phyloP scores from a whole-genome alignment of 2,888 invertebrate genomes.

The Carcina quercana region DNA sequence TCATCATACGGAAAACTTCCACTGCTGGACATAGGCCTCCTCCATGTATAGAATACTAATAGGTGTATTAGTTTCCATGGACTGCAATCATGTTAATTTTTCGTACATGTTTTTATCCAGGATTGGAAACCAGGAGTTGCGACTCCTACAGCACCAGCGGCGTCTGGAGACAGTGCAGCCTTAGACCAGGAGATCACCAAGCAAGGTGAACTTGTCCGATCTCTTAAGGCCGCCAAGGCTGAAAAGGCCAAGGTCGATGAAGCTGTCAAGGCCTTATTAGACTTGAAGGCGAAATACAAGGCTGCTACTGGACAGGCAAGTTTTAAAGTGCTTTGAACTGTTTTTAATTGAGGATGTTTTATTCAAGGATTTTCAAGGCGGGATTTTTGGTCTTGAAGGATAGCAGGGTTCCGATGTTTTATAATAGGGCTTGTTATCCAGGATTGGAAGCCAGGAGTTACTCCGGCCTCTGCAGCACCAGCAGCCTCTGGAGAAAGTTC shows the following conservation, averaged over 20 bases:
- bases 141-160: slow-evolving; percentile 7
- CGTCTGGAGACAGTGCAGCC: slow-evolving; percentile 1
- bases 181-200: slow-evolving; percentile 47
- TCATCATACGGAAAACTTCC: too few species aligned
- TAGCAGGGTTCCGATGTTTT: background rate
- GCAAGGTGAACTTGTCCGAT: slow-evolving; percentile 77
- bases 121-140: slow-evolving; percentile 16
- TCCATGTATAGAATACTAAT: too few species aligned
- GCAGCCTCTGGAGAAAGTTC: slow-evolving; percentile 16
- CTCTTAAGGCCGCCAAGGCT: slow-evolving; percentile 77
- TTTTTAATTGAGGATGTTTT: background rate
- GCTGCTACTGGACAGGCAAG: slow-evolving; percentile 24
- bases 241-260: slow-evolving; percentile 50
- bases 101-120: slow-evolving; percentile 8
- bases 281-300: slow-evolving; percentile 81
- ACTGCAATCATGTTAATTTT: too few species aligned
- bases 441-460: slow-evolving; percentile 10
- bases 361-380: background rate
- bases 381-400: background rate
- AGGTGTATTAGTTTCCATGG: too few species aligned
- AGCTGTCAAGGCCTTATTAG: slow-evolving; percentile 65
- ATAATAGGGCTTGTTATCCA: background rate
- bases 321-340: too few species aligned
- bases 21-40: too few species aligned
- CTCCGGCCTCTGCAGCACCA: slow-evolving; percentile 16